A percentile compares a stretch with the other conserved stretches of the same genome.
These are phyloP conservation scores for Myanophis thanlyinensis DNA, from an alignment of 2,113 vertebrate species.

Conservation along the genomic window DNA sequence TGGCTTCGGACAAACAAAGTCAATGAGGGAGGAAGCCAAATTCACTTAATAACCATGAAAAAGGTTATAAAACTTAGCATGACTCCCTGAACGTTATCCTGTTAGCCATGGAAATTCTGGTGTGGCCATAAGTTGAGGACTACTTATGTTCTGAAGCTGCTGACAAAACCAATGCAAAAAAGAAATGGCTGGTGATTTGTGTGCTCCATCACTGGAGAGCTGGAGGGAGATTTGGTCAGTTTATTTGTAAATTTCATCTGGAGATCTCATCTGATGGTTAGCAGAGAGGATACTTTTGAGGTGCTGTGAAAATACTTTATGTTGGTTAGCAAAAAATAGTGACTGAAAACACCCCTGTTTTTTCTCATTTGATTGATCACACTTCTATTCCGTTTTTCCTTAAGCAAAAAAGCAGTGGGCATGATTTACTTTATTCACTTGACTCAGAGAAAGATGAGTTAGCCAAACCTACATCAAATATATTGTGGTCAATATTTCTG, in stretches of 20 bases:
- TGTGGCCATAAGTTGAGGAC: not conserved
- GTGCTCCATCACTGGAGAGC: not conserved
- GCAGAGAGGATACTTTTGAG: not conserved
- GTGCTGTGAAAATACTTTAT: not conserved
- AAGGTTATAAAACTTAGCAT: not conserved
- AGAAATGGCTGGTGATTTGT: not conserved
- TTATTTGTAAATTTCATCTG: not conserved
- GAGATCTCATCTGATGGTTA: not conserved
- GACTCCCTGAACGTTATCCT: not conserved
- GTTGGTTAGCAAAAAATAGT: not conserved
- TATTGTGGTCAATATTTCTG: not conserved
- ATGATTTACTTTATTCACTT: not conserved
- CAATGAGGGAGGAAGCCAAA: not conserved
- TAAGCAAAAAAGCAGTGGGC: not conserved
- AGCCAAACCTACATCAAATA: not conserved
- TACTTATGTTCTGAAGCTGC: not conserved
- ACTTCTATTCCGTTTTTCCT: not conserved
- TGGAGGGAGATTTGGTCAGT: not conserved
- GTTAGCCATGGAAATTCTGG: not conserved
- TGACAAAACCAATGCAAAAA: not conserved
- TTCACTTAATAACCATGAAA: not conserved
- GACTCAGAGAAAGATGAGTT: not conserved
- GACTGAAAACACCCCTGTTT: not conserved
- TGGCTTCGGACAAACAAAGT: not conserved
- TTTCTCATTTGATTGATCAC: not conserved